Evolutionary conservation across 2,888 invertebrate genomes (phyloP), one percentile per base, ranked within the genome.

Genomic region (Sminthurides aquaticus): DNA sequence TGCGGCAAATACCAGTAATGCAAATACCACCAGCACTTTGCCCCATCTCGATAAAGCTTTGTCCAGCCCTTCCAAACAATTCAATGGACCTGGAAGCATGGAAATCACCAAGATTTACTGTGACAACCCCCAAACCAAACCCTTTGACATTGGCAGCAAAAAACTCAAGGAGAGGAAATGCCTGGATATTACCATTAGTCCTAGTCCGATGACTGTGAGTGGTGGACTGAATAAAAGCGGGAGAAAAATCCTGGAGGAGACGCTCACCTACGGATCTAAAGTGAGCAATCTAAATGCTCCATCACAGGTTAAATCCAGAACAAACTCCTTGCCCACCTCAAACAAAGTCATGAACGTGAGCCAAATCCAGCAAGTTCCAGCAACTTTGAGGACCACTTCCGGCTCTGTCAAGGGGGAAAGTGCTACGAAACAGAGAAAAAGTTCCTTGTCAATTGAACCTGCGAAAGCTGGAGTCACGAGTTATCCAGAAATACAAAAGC

Each of bases 31-130:
- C n/a, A n/a, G n/a, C n/a, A 70, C 70, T 62, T 8, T n/a, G 43
- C 18, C 11, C 58, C n/a, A 34, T 43, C 11, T 24, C 49, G 62
- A 62, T 11, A 49, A 64, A 11, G 29, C 52, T 5, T 20, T 18
- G 1, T n/a, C n/a, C n/a, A 62, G 56, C 25, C 64, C 59, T 1
- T 22, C 56, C 11, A 73, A 72, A 15, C 74, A 74, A 56, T 74
- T 75, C 58, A 73, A 69, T 66, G 75, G 73, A 18, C 75, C 75
- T 25, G 75, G 73, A 8, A 74, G 75, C 58, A 75, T 75, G 75
- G 75, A 75, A 65, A 75, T 75, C 49, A 75, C 74, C 28, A 75
- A 75, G 57, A 67, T 67, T 24, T 67, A 67, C 26, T 67, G 67
- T 52, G 67, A 67, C 49, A 60, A 49, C 22, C 34, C 26, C 2